Base-by-base conservation (phyloP, 2,797 vertebrate species). In the Zenarchopterus dispar region DNA sequence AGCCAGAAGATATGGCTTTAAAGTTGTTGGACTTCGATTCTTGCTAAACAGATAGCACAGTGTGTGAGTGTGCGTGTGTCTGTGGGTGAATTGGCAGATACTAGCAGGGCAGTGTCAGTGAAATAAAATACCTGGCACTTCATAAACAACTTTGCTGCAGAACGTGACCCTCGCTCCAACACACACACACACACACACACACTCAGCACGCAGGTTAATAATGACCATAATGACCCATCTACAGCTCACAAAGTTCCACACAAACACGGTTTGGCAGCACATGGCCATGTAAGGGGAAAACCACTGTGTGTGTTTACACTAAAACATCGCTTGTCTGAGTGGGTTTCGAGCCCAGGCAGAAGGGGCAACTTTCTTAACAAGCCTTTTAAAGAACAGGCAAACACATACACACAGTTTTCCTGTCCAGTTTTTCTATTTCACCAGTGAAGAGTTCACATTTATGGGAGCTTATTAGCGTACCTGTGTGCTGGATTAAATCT, bases 211-310 rank as follows among this genome's bases (percentile, higher is more conserved):
- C 80, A 84, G 82, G 78, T 86, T 88, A 85, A 86, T 84, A 87
- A 87, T 88, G 84, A 73, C 75, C 80, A 78, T 78, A 88, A 84
- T 87, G 86, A 83, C 85, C 86, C 81, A 82, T 83, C 85, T 79
- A 69, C 69, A 73, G 70, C 76, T 64, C 77, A 77, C 69, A 59
- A 46, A 82, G 66, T 70, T 55, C 70, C 75, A 70, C 73, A 84
- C 70, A 88, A 80, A 86, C 70, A 84, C 67, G 81, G 84, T 90
- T 88, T 85, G 82, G 74, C 84, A 78, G 81, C 70, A 56, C 84
- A 88, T 93, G 86, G 75, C 92, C 92, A 91, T 93, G 82, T 94
- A 94, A 91, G 91, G 92, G 88, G 90, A 93, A 92, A 93, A 91
- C 70, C 77, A 61, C 77, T 75, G 84, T 73, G 81, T 87, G 84